Conservation (phyloP, 1,140 invertebrate species). For the Harpegnathos saltator region DNA sequence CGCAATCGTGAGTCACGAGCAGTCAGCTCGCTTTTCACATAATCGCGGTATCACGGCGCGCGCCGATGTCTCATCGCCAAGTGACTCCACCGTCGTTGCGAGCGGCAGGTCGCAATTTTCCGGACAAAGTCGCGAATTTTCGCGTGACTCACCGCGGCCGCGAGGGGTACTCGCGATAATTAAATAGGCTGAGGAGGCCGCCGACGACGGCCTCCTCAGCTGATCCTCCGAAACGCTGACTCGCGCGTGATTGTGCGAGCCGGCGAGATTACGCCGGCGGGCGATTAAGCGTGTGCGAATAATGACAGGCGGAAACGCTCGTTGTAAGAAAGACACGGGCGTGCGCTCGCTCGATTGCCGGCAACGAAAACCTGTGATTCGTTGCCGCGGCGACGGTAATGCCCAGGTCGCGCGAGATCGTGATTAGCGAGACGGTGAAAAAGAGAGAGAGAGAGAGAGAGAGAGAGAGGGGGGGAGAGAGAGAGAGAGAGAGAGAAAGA, state of each 20-base stretch:
- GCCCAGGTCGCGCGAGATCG: neutral
- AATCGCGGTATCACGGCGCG: conserved; percentile 39
- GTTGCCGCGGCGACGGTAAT: conserved; percentile 25
- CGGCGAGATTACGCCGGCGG: conserved; percentile 19
- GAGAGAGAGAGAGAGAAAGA: too few species aligned
- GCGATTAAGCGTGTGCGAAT: conserved; percentile 10
- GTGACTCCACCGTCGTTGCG: conserved; percentile 16
- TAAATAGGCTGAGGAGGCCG: conserved; percentile 24
- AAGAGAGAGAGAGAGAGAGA: too few species aligned
- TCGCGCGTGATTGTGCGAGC: neutral
- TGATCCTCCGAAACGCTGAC: conserved; percentile 36
- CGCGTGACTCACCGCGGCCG: conserved; percentile 30
- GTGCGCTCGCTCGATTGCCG: too few species aligned
- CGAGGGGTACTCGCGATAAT: conserved; percentile 24
- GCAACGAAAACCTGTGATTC: conserved; percentile 15
- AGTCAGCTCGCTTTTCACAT: conserved; percentile 38
- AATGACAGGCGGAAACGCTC: conserved; percentile 46
- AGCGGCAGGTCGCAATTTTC: conserved; percentile 19
- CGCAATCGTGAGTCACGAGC: conserved; percentile 42
- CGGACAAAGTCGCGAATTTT: conserved; percentile 37
- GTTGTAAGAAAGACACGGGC: conserved; percentile 26
- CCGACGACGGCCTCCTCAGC: conserved; percentile 30
- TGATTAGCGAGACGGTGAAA: conserved; percentile 18
- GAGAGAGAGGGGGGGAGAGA: too few species aligned
- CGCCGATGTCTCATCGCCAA: conserved; percentile 24